Base-by-base conservation (phyloP, 1,140 invertebrate genomes). In the Eumaeus atala region DNA sequence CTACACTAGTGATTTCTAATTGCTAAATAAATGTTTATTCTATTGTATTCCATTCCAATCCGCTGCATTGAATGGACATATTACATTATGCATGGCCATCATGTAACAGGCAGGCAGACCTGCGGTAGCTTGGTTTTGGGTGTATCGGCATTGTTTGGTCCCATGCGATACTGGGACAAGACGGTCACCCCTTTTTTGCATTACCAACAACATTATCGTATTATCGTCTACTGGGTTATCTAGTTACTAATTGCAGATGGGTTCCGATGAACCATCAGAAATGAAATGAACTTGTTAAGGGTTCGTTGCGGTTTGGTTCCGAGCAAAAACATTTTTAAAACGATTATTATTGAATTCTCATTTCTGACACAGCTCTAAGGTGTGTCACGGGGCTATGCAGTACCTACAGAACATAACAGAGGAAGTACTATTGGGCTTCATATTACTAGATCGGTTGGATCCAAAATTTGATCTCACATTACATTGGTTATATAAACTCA, bases 341-440 rank as follows among this genome's bases (percentile, higher is more conserved):
- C 12, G 17, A 44, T 58, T 21, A 7, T 65, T 65, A 35, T 65
- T 62, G n/a, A 35, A 62, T 54, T 59, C 48, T 1, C 63, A 53
- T 36, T 59, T 58, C 12, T 48, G 48, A 54, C 59, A 65, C 8
- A 56, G 34, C 51, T 56, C 54, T 16, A 65, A 48, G 9, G 18
- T 34, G 12, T 65, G 63, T 9, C 63, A 59, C 9, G 21, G 37
- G 4, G 38, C 16, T 37, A 62, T 65, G 33, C 59, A 61, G 28
- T 65, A 65, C 16, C 59, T 49, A 21, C 63, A 65, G 12, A 51
- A 12, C 4, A 33, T n/a, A 5, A 9, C 33, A 8, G 48, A 51
- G 21, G 11, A 5, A 36, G 12, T 35, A 12, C 34, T 51, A 11
- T 7, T 36, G 7, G 33, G 34, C n/a, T 47, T 47, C n/a, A 12